Percentiles rank a stretch among this genome's conserved stretches.
Evolutionary conservation across 2,888 invertebrate genomes (phyloP).

Genomic region (Cerastoderma edule): DNA sequence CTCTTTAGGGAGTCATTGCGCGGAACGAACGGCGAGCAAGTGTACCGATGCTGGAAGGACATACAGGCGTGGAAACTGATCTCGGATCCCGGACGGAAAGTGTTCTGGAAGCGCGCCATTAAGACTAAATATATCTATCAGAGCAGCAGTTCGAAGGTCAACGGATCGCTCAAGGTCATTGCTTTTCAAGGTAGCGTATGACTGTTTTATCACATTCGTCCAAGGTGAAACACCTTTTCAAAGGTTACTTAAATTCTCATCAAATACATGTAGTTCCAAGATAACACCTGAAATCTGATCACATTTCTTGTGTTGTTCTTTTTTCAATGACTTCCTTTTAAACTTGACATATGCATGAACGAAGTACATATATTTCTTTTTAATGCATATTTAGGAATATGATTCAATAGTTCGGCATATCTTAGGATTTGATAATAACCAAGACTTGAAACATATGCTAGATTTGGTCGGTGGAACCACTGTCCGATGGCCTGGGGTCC

Average conservation of each 20-base stretch:
- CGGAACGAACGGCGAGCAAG: constrained; percentile 64
- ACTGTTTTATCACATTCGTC: not conserved
- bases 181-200: constrained; percentile 57
- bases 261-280: not conserved
- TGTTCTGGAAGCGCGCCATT: constrained; percentile 60
- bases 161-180: constrained; percentile 42
- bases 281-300: not conserved
- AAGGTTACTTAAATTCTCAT: not conserved
- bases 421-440: too few species aligned
- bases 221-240: too few species aligned
- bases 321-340: not conserved
- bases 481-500: too few species aligned
- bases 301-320: not conserved
- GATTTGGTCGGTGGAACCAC: too few species aligned
- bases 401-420: too few species aligned
- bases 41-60: constrained; percentile 67
- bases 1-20: constrained; percentile 66
- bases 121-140: constrained; percentile 62
- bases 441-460: too few species aligned
- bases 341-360: not conserved
- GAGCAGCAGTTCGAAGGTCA: constrained; percentile 43
- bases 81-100: constrained; percentile 44
- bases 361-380: not conserved
- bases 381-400: too few species aligned
- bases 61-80: constrained; percentile 59